Conservation (phyloP, 2,888 invertebrate genomes). For the Polydrusus pterygomalis region DNA sequence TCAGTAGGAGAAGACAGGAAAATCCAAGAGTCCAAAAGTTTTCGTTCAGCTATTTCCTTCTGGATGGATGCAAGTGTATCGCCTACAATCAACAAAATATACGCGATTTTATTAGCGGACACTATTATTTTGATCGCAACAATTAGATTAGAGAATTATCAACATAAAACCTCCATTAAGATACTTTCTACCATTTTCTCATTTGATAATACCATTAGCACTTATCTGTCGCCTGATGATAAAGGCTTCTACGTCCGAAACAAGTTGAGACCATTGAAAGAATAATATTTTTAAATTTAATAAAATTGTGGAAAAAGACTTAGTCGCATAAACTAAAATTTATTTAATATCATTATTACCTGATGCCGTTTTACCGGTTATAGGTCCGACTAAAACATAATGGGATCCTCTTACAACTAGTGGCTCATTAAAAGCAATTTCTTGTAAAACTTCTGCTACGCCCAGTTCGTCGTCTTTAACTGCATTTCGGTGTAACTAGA, state of each 20-base stretch:
- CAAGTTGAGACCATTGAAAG: too few relatives aligned
- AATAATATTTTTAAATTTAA: too few relatives aligned
- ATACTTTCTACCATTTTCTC: too few relatives aligned
- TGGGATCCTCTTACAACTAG: conserved; percentile 78
- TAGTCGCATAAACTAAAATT: too few relatives aligned
- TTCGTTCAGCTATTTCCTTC: conserved; percentile 73
- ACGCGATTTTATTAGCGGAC: too few relatives aligned
- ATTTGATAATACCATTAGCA: too few relatives aligned
- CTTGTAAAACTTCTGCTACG: conserved; percentile 92
- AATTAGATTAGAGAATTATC: too few relatives aligned
- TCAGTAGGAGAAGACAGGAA: conserved; percentile 76
- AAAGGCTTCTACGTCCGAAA: too few relatives aligned
- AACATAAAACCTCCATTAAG: too few relatives aligned
- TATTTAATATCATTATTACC: conserved; percentile 6
- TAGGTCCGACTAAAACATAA: conserved; percentile 52
- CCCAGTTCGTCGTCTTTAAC: conserved; percentile 92
- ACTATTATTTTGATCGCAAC: too few relatives aligned
- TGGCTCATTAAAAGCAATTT: conserved; percentile 80
- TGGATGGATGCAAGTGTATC: conserved; percentile 70
- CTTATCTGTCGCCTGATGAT: too few relatives aligned
- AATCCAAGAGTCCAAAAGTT: conserved; percentile 77
- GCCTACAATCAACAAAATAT: conserved; percentile 54
- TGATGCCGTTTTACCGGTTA: conserved; percentile 28
- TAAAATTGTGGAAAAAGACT: too few relatives aligned
- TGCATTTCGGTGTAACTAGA: conserved; percentile 85